Evolutionary conservation across 2,888 invertebrate species (phyloP), one percentile per base, ranked within the genome.

Genomic region (Drosophila fungiperda): DNA sequence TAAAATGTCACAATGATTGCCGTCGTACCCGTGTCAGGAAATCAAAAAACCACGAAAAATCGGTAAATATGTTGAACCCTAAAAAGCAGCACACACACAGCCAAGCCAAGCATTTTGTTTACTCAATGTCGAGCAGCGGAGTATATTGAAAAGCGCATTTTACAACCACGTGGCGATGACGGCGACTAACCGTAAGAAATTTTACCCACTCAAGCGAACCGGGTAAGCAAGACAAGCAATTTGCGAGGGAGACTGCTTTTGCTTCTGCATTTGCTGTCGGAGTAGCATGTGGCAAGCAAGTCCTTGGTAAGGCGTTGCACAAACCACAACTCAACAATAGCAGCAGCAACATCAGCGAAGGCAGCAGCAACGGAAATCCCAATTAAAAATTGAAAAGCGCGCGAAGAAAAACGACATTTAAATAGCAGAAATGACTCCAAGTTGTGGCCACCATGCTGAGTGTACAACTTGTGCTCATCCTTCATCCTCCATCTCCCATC

Each of bases 1-100:
- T 88, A 88, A 88, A 88, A 90, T 88, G 88, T 88, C 88, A 88
- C 88, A 90, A 90, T 85, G 88, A 90, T 89, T 90, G 90, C 78
- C 82, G 69, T 72, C 78, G 85, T 82, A 89, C 90, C 88, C 88
- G 89, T 89, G 90, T 88, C 88, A 88, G 88, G 83, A 79, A 89
- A 88, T 89, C 86, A 89, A 87, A 83, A 84, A 87, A 83, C 82
- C 89, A 76, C 83, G 82, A 90, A 69, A 86, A 89, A 87, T 86
- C 84, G 80, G 76, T 77, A 83, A 85, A 83, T 76, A 83, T 59
- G 73, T 68, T 83, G 81, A 76, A 82, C 76, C 74, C 83, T 55
- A 38, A 73, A 80, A 68, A 70, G 73, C 52, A 38, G 49, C 45
- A 55, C 42, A 58, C 7, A 35, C 54, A 36, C 35, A 36, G 36